These are phyloP conservation scores for Melikaiella ostensackeni DNA, from an alignment of 2,888 invertebrate species.

Conservation along the genomic window DNA sequence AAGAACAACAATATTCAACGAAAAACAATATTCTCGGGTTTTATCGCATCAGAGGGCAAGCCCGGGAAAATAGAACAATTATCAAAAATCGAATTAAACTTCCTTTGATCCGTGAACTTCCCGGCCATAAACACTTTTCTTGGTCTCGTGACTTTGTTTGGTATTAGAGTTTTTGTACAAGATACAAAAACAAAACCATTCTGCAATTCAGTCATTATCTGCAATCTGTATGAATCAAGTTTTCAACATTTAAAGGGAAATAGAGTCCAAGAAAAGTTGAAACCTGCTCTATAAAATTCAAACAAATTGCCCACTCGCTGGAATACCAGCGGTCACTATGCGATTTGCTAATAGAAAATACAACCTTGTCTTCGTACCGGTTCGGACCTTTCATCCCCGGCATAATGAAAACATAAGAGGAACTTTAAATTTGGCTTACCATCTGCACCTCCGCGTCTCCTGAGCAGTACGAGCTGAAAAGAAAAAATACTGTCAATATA, in stretches of 20 bases:
- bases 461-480: too few species aligned
- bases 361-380: neutral
- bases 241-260: neutral
- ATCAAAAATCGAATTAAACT: neutral
- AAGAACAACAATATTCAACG: neutral
- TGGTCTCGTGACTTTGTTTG: neutral
- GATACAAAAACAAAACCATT: neutral
- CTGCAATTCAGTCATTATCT: neutral
- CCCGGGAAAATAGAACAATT: neutral
- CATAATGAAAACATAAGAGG: neutral
- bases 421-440: neutral
- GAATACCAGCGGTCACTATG: slow-evolving; percentile 1
- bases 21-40: neutral
- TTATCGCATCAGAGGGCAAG: neutral
- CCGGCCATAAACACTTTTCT: neutral
- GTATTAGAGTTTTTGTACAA: neutral
- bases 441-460: too few species aligned
- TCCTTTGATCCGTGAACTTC: neutral
- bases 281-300: neutral
- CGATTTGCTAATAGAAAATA: neutral
- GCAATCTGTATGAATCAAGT: neutral
- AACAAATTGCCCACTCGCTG: neutral
- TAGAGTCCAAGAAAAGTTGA: neutral
- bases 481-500: too few species aligned
- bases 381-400: neutral